phyloP scores from a whole-genome alignment of 2,797 vertebrate species.

The Pelobates cultripes region DNA sequence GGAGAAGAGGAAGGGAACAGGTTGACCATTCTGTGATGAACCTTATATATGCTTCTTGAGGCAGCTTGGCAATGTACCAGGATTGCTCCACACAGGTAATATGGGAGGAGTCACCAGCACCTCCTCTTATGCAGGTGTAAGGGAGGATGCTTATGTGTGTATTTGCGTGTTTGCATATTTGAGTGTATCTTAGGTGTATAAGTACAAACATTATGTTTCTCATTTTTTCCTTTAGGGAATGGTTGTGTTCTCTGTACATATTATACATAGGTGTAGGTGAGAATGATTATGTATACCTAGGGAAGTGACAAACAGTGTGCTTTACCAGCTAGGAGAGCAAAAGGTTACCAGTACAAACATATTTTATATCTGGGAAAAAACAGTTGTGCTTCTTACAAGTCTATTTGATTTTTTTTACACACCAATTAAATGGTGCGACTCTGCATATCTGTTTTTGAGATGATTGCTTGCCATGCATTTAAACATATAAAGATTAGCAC shows the following conservation, averaged over 20 bases:
- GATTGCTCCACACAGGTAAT: slow-evolving; percentile 49
- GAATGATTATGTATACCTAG: background rate
- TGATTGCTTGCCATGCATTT: too few species aligned
- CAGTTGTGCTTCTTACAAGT: too few species aligned
- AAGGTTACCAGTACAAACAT: background rate
- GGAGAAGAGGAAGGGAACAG: slow-evolving; percentile 25
- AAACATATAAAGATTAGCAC: too few species aligned
- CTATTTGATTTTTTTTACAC: too few species aligned
- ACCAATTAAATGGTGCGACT: too few species aligned
- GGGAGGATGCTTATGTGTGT: slow-evolving; percentile 43
- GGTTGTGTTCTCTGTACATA: background rate
- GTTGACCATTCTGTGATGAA: slow-evolving; percentile 11
- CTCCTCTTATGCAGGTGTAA: slow-evolving; percentile 28
- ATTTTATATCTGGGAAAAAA: too few species aligned
- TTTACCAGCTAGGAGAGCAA: background rate
- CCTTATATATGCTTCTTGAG: slow-evolving; percentile 43
- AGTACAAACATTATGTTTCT: slow-evolving; percentile 1
- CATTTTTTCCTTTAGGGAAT: background rate
- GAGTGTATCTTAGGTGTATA: slow-evolving; percentile 7
- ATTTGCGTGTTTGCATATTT: background rate
- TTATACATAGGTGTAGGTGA: background rate
- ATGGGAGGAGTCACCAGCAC: slow-evolving; percentile 38
- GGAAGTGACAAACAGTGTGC: background rate
- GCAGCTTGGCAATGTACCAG: slow-evolving; percentile 14
- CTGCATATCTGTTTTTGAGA: too few species aligned